Conservation (phyloP, 1,140 invertebrate genomes). For the Lordiphosa collinella region DNA sequence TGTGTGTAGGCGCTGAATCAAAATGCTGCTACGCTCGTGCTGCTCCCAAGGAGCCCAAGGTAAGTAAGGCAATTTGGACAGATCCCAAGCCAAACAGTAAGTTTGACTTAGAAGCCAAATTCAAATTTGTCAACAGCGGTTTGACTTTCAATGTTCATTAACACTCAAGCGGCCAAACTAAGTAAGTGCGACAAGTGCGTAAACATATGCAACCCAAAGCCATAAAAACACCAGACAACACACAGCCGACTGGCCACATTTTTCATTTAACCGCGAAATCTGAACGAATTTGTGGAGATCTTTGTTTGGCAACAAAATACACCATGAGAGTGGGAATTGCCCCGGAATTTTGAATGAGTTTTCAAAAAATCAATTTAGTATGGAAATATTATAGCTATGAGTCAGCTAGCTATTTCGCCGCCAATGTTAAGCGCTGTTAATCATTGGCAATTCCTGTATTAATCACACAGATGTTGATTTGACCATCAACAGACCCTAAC, state of each 20-base stretch:
- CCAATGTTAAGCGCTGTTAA: too few relatives aligned
- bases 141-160: slow-evolving; percentile 66
- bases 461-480: too few relatives aligned
- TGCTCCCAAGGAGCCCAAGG: slow-evolving; percentile 50
- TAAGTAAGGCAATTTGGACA: slow-evolving; percentile 24
- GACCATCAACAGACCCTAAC: too few relatives aligned
- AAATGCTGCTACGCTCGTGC: slow-evolving; percentile 5
- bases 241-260: slow-evolving; percentile 1
- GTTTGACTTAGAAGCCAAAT: slow-evolving; percentile 6
- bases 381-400: too few relatives aligned
- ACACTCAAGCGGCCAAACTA: slow-evolving; percentile 29
- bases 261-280: slow-evolving; percentile 23
- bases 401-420: too few relatives aligned
- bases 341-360: slow-evolving; percentile 1
- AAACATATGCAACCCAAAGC: slow-evolving; percentile 20
- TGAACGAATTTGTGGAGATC: slow-evolving; percentile 8
- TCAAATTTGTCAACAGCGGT: slow-evolving; percentile 2
- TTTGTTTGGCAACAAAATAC: slow-evolving; percentile 2
- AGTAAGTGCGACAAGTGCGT: slow-evolving; percentile 31
- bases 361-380: neutral
- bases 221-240: slow-evolving; percentile 23
- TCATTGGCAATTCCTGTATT: too few relatives aligned
- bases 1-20: slow-evolving; percentile 19
- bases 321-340: too few relatives aligned
- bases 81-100: slow-evolving; percentile 28